phyloP scores from a whole-genome alignment of 2,797 vertebrate genomes.

The Antennarius maculatus region DNA sequence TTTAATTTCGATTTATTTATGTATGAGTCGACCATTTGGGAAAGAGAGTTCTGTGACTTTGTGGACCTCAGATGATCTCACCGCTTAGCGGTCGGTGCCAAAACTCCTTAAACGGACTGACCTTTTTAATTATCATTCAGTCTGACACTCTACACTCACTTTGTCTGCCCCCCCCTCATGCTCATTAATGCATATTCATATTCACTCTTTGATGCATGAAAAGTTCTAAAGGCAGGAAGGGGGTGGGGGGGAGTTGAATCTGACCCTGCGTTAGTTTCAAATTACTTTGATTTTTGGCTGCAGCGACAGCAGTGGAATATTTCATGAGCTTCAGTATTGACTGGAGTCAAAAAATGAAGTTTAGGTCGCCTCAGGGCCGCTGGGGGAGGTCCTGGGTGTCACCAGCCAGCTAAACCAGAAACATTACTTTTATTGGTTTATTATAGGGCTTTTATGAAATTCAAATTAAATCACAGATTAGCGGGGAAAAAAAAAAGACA shows the following conservation, averaged over 20 bases:
- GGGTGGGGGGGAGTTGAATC: not conserved
- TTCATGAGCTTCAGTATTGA: slow-evolving; percentile 15
- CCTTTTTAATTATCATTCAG: too few relatives aligned
- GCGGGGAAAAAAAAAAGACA: slow-evolving; percentile 2
- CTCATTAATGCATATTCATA: slow-evolving; percentile 2
- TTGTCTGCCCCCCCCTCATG: not conserved
- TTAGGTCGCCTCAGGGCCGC: not conserved
- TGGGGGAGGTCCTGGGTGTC: not conserved
- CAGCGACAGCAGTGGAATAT: not conserved
- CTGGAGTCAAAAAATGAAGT: not conserved
- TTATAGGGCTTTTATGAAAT: not conserved
- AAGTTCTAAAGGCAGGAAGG: not conserved
- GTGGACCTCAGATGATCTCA: too few relatives aligned
- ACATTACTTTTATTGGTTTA: not conserved
- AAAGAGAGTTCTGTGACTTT: too few relatives aligned
- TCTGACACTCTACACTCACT: too few relatives aligned
- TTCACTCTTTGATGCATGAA: slow-evolving; percentile 10
- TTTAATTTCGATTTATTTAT: too few relatives aligned
- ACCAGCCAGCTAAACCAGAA: not conserved
- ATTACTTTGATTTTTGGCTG: slow-evolving; percentile 1
- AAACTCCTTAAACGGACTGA: not conserved
- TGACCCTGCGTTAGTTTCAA: slow-evolving; percentile 2
- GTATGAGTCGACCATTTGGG: too few relatives aligned
- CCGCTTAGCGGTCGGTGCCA: not conserved
- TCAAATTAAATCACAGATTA: not conserved